Base-by-base conservation (phyloP, 2,113 vertebrate genomes). In the Spea bombifrons region DNA sequence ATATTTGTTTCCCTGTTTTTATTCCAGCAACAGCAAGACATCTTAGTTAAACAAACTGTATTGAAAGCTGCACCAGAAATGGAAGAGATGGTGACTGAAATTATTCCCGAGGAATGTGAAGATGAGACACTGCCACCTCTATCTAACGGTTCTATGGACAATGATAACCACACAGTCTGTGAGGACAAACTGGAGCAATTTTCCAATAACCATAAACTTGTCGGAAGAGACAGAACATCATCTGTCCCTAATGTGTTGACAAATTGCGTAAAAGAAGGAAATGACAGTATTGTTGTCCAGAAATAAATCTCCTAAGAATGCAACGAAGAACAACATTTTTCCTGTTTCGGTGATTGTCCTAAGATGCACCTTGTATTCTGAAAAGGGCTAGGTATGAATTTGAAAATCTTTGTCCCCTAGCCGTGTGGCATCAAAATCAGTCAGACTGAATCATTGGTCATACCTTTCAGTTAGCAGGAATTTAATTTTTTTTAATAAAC, bases 101-200 rank as follows among this genome's bases (percentile, higher is more conserved):
- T 75, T 5, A 66, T 83, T n/a, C 63, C 86, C 5, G 75, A 87
- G 79, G 82, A 65, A 82, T 83, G 82, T 0, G 81, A 80, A 63
- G 77, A 70, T 7, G 82, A 82, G 4, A 46, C 78, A 2, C 61
- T 66, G 7, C 13, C 65, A 1, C 67, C 10, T 10, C 15, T 90
- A 71, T 87, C 84, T 79, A 91, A 88, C 0, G 87, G 88, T 0
- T 61, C 82, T 48, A 46, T 80, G 0, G 57, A 64, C 4, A 77
- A 78, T 1, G 75, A 45, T 6, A 43, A 8, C 0, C 13, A 44
- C 0, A 15, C 17, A 5, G 2, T 16, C 1, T 7, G 81, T 9
- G 80, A 72, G 30, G 65, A 75, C 52, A 81, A 70, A 80, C 10
- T 64, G 43, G 83, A 83, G 49, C 76, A 53, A 12, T 30, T 73